Evolutionary conservation across 2,888 invertebrate species (phyloP), one percentile per base, ranked within the genome.

Genomic region (Erebia epiphron): DNA sequence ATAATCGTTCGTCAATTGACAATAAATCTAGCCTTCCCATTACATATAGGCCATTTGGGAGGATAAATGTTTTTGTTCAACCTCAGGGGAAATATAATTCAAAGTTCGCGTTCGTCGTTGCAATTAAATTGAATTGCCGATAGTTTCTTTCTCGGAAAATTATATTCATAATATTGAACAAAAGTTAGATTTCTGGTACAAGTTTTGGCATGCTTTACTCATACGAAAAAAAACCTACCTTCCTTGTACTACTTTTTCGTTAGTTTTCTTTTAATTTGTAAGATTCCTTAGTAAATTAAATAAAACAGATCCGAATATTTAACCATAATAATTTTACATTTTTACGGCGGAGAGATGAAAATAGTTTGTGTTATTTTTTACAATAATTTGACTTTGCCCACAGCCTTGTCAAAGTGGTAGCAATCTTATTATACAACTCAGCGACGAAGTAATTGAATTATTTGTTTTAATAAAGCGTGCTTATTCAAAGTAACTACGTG

Each of bases 41-140:
- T 64, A 71, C 61, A 18, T 72, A 66, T 70, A 64, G 58, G 60
- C 64, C 57, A 57, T 68, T 73, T 61, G 56, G 56, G 43, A 68
- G 64, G 68, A 73, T 70, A 68, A 68, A 70, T 66, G 62, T 35
- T 68, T 70, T 63, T 68, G 60, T 61, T 61, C 67, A 73, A 67
- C 73, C 73, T 68, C 70, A 54, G 66, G 73, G 70, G 71, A 43
- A 46, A 63, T 49, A 64, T 70, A 64, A 64, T 49, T 67, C 70
- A 70, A 66, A 70, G 70, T 65, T 70, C 50, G 69, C 69, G 70
- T 60, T 67, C 67, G 60, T 54, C 50, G 56, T 21, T 54, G 16
- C 56, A 16, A 60, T 72, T 64, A 69, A 72, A 72, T 70, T 72
- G 68, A 35, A 68, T 60, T 56, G 35, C 26, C 65, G 60, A 65